Percentiles rank a stretch among this genome's conserved stretches.
These are phyloP conservation scores for Dexiosoma caninum DNA, from an alignment of 2,888 invertebrate genomes.

Conservation along the genomic window DNA sequence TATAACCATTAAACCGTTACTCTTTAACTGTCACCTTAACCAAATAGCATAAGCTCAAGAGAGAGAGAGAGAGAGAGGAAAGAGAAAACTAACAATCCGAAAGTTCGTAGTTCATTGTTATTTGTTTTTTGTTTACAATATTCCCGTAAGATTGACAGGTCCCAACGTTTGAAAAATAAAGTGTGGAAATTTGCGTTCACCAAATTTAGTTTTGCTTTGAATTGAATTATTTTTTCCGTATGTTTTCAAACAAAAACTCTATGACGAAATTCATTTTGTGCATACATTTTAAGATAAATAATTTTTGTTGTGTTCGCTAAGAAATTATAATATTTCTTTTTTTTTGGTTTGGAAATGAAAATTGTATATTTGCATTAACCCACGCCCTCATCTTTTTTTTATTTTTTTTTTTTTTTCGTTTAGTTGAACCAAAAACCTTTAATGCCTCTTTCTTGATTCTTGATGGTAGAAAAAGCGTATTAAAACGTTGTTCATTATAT, in stretches of 20 bases:
- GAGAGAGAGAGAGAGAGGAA: background rate
- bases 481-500: constrained; percentile 48
- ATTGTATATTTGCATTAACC: constrained; percentile 69
- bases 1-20: constrained; percentile 37
- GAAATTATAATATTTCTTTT: constrained; percentile 60
- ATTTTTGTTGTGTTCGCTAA: constrained; percentile 12
- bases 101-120: constrained; percentile 59
- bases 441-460: constrained; percentile 4
- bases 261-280: constrained; percentile 72
- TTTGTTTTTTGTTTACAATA: constrained; percentile 17
- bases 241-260: constrained; percentile 58
- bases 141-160: constrained; percentile 57
- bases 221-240: background rate
- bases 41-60: background rate
- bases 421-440: background rate
- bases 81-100: background rate
- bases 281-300: constrained; percentile 33
- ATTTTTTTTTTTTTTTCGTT: background rate
- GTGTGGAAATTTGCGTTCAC: constrained; percentile 41
- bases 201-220: constrained; percentile 67
- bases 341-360: constrained; percentile 12
- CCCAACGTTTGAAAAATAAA: background rate
- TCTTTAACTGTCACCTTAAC: constrained; percentile 34
- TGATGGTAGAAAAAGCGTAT: constrained; percentile 67
- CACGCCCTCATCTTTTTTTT: constrained; percentile 73